Conservation (phyloP, 2,888 invertebrate genomes). For the Eudemis profundana region DNA sequence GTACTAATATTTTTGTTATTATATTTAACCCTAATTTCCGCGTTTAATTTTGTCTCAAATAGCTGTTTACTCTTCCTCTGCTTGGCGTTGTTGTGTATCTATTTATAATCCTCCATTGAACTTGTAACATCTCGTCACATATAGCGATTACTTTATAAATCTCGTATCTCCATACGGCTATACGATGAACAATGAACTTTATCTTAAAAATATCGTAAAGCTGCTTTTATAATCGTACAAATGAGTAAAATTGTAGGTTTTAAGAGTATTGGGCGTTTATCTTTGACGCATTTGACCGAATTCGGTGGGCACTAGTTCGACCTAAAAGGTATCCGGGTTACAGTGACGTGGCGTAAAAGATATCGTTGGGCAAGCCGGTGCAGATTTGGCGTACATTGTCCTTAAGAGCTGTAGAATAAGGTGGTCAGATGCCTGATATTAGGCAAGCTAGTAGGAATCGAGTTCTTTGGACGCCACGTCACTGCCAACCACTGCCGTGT, state of each 20-base stretch:
- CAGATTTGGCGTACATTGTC: no score
- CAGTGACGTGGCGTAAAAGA: neutral
- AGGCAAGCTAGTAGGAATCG: no score
- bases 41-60: constrained; percentile 9
- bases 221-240: neutral
- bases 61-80: constrained; percentile 33
- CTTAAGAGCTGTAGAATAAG: no score
- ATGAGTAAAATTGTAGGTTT: neutral
- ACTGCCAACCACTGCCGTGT: no score
- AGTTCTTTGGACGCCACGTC: no score
- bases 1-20: neutral
- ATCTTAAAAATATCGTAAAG: neutral
- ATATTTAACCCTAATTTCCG: constrained; percentile 7
- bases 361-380: no score
- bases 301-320: constrained; percentile 5
- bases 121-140: neutral
- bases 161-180: constrained; percentile 6
- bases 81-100: constrained; percentile 33
- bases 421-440: no score
- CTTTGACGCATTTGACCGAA: constrained; percentile 19
- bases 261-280: neutral
- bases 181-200: neutral
- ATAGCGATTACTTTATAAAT: constrained; percentile 6
- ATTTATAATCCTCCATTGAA: constrained; percentile 26
- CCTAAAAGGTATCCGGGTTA: neutral